These are phyloP conservation scores for Takifugu ocellatus DNA, from an alignment of 2,797 vertebrate genomes.

Conservation along the genomic window DNA sequence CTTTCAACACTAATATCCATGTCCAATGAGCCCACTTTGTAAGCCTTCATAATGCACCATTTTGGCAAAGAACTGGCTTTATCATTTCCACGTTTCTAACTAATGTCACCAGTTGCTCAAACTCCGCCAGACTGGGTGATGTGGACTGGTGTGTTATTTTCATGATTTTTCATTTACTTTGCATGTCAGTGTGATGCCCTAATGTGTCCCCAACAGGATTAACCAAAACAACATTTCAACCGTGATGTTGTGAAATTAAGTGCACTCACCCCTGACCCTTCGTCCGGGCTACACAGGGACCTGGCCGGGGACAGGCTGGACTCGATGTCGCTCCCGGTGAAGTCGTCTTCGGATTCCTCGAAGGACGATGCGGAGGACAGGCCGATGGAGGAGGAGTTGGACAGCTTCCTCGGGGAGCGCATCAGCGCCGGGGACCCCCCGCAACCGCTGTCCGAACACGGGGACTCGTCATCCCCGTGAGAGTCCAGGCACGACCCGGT, in stretches of 20 bases:
- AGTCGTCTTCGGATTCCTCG: constrained; percentile 89
- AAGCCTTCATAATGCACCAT: too few relatives aligned
- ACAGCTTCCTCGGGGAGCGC: constrained; percentile 77
- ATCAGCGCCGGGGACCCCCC: constrained; percentile 79
- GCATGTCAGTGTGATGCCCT: not conserved
- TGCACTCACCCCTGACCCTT: constrained; percentile 78
- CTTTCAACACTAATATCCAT: not conserved
- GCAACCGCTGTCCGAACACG: constrained; percentile 82
- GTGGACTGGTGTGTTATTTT: too few relatives aligned
- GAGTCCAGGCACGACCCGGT: constrained; percentile 54
- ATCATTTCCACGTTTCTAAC: too few relatives aligned
- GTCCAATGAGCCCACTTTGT: too few relatives aligned
- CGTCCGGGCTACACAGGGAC: constrained; percentile 72
- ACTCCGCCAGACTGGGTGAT: too few relatives aligned
- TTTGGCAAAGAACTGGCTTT: too few relatives aligned
- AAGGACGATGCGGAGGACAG: constrained; percentile 89
- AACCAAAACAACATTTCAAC: not conserved
- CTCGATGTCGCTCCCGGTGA: constrained; percentile 77
- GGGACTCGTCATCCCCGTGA: constrained; percentile 73
- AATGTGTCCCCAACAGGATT: too few relatives aligned
- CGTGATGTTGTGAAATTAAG: not conserved
- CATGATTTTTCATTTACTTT: too few relatives aligned
- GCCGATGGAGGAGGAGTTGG: constrained; percentile 80
- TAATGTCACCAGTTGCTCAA: too few relatives aligned
- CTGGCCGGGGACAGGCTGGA: constrained; percentile 67